Base-by-base conservation (phyloP, 2,888 invertebrate species). In the Chelonus formosanus region DNA sequence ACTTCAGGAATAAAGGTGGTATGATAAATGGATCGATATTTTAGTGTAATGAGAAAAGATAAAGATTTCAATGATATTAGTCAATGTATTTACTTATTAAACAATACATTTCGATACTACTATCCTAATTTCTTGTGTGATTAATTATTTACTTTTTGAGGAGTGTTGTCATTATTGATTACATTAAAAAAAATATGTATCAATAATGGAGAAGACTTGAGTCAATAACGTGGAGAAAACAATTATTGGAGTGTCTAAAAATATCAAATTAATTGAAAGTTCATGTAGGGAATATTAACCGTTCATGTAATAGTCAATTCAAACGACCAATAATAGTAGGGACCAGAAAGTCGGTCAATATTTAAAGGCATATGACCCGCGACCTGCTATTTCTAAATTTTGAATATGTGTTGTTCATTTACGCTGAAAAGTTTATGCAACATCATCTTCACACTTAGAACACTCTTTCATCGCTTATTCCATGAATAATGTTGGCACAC, bases 401-500 rank as follows among this genome's bases (percentile, higher is more conserved):
- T 58, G 10, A 10, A 35, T 52, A 44, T 53, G 31, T 31, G 44
- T 10, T 36, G 35, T 50, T 64, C 20, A 36, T 53, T 65, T 59
- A 47, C 43, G 58, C 53, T 47, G 31, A 48, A 48, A 58, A 59
- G 45, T 65, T 54, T 45, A 59, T 65, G 59, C 59, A 65, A 65
- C 54, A 45, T 40, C n/a, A 35, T 31, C 34, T 44, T 32, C 20
- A 20, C 20, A 8, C 44, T 40, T 45, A 45, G 47, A 36, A 36
- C 44, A 45, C 45, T 45, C 45, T 44, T 44, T 65, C 44, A 56
- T 56, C 48, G 10, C 52, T 44, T 65, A 59, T 59, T 65, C 54
- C 54, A 54, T 59, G 52, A 65, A 65, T 65, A 65, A 59, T 65
- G 59, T 59, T 59, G 64, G 64, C 64, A 64, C 52, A 36, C 58